These are phyloP conservation scores for Austrolebias charrua DNA, from an alignment of 2,797 vertebrate species.

Conservation along the genomic window DNA sequence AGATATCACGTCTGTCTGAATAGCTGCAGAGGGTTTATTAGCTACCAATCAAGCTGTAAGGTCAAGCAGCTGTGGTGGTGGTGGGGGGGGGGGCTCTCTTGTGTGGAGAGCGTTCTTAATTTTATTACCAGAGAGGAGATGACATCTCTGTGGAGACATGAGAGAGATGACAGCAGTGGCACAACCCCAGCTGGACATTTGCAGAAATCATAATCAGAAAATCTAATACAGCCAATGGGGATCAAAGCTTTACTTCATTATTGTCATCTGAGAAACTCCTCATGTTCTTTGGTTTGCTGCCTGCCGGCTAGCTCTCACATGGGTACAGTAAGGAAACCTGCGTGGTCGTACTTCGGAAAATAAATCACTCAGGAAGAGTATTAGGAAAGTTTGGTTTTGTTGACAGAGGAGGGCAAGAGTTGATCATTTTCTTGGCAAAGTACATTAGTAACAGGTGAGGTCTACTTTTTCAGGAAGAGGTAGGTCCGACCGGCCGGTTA, in stretches of 20 bases:
- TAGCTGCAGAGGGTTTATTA: conserved; percentile 27
- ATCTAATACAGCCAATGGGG: conserved; percentile 35
- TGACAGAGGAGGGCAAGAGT: conserved; percentile 15
- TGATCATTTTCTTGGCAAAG: conserved; percentile 17
- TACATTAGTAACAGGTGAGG: conserved; percentile 9
- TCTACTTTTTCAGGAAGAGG: too few relatives aligned
- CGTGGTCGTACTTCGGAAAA: conserved; percentile 39
- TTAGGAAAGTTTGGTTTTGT: conserved; percentile 50
- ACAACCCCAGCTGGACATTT: conserved; percentile 33
- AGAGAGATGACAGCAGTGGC: conserved; percentile 52
- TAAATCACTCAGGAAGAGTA: conserved; percentile 37
- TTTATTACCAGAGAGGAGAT: conserved; percentile 46
- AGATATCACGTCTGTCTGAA: conserved; percentile 34
- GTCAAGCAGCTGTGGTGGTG: conserved; percentile 55
- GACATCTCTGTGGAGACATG: conserved; percentile 59
- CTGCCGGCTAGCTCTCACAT: conserved; percentile 30
- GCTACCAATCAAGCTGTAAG: conserved; percentile 44
- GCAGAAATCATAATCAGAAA: conserved; percentile 53
- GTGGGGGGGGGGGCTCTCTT: conserved; percentile 24
- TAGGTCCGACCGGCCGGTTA: too few relatives aligned
- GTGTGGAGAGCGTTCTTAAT: conserved; percentile 51
- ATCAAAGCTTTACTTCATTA: conserved; percentile 69
- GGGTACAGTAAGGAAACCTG: conserved; percentile 44
- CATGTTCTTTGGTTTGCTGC: conserved; percentile 32
- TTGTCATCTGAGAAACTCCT: conserved; percentile 61